These are phyloP conservation scores for Synanthedon tipuliformis DNA, from an alignment of 2,888 invertebrate species.

Conservation along the genomic window DNA sequence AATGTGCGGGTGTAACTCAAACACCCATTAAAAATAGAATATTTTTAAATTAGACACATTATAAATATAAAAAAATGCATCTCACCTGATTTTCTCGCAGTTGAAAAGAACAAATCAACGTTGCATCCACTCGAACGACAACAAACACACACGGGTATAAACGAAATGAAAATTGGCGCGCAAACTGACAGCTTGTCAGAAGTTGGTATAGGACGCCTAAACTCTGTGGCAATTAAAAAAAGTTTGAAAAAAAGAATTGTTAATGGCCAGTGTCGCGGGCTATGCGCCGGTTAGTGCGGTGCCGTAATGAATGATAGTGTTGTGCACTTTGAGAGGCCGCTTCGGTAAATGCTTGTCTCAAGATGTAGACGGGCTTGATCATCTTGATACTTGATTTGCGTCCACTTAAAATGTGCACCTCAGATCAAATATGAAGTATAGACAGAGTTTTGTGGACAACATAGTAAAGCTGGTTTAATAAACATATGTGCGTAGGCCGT, in stretches of 20 bases:
- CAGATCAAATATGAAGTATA: too few species aligned
- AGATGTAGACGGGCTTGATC: slow-evolving; percentile 35
- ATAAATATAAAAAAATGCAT: neutral
- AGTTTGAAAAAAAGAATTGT: slow-evolving; percentile 17
- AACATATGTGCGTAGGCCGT: too few species aligned
- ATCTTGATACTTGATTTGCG: slow-evolving; percentile 7
- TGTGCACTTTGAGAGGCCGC: slow-evolving; percentile 55
- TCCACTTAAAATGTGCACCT: too few species aligned
- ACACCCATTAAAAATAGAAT: too few species aligned
- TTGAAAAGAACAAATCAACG: slow-evolving; percentile 8
- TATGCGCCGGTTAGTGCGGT: slow-evolving; percentile 42
- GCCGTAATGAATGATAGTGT: slow-evolving; percentile 63
- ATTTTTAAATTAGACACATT: neutral
- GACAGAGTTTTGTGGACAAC: too few species aligned
- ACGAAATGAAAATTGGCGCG: slow-evolving; percentile 27
- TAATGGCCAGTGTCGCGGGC: slow-evolving; percentile 45
- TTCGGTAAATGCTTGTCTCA: slow-evolving; percentile 61
- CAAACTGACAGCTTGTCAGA: slow-evolving; percentile 29
- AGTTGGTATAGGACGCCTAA: slow-evolving; percentile 3
- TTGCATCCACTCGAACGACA: slow-evolving; percentile 12
- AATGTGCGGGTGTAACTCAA: too few species aligned
- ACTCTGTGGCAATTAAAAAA: neutral
- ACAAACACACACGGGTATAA: slow-evolving; percentile 21
- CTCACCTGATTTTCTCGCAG: slow-evolving; percentile 6
- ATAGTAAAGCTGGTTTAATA: too few species aligned